Conservation (phyloP, 2,113 vertebrate genomes). For the Ochotona princeps region DNA sequence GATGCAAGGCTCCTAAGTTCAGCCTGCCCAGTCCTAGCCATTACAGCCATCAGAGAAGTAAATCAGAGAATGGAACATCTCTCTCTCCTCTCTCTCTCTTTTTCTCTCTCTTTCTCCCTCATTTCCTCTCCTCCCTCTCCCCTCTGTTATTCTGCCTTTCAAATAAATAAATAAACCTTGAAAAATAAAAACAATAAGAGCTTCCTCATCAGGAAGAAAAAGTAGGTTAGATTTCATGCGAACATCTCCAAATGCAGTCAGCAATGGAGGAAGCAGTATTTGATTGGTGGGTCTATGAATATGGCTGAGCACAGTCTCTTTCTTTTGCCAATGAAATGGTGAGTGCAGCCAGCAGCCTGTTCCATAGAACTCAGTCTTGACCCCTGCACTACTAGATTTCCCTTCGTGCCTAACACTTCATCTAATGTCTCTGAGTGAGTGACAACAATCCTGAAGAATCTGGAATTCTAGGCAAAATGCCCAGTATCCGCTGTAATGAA, state of each 20-base stretch:
- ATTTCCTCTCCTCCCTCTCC: too few relatives aligned
- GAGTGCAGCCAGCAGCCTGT: background rate
- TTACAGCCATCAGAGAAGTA: too few relatives aligned
- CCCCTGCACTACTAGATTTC: background rate
- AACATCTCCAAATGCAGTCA: background rate
- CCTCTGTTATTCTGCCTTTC: too few relatives aligned
- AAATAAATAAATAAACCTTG: too few relatives aligned
- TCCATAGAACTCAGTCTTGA: conserved; percentile 4
- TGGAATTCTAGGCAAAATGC: conserved; percentile 36
- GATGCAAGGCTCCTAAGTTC: too few relatives aligned
- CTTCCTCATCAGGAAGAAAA: background rate
- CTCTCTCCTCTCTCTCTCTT: too few relatives aligned
- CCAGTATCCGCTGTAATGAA: background rate
- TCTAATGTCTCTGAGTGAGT: background rate
- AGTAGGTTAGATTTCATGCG: background rate
- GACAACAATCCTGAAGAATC: conserved; percentile 10
- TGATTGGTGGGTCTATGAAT: conserved; percentile 35
- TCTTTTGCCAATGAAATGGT: background rate
- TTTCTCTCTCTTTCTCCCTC: too few relatives aligned
- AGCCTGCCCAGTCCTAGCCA: too few relatives aligned
- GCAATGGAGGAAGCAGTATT: background rate
- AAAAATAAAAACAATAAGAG: too few relatives aligned
- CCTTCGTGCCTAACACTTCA: background rate
- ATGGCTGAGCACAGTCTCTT: background rate
- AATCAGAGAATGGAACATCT: too few relatives aligned